Percentiles rank a stretch among this genome's conserved stretches.
phyloP scores from a whole-genome alignment of 2,888 invertebrate genomes.

The Drosophila demipolita region DNA sequence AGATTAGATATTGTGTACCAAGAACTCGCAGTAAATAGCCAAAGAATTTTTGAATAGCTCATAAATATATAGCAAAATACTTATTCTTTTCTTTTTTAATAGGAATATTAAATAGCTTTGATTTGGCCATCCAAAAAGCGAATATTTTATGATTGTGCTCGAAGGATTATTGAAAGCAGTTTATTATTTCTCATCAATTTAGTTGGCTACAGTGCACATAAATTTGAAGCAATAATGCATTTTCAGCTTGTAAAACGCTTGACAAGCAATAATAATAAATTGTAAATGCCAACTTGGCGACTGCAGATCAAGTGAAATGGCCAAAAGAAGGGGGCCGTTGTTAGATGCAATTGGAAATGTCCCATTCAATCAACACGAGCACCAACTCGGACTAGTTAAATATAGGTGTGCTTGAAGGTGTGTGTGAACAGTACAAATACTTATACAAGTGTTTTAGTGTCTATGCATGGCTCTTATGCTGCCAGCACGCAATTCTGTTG shows the following conservation, averaged over 20 bases:
- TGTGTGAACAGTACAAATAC: constrained; percentile 24
- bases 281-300: constrained; percentile 14
- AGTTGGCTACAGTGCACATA: constrained; percentile 8
- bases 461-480: constrained; percentile 32
- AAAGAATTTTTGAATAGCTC: not conserved
- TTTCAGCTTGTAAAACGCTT: constrained; percentile 20
- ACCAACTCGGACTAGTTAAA: constrained; percentile 29
- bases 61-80: not conserved
- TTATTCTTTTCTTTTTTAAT: not conserved
- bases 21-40: not conserved
- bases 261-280: constrained; percentile 23
- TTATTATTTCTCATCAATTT: constrained; percentile 5
- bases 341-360: constrained; percentile 64
- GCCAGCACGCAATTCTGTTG: constrained; percentile 69
- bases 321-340: constrained; percentile 6
- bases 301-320: constrained; percentile 12
- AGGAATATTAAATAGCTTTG: not conserved
- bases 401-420: constrained; percentile 30
- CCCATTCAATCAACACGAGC: constrained; percentile 61
- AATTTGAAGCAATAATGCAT: constrained; percentile 4
- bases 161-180: constrained; percentile 17
- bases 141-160: constrained; percentile 1
- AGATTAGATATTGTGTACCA: not conserved
- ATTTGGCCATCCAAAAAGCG: not conserved
- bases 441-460: constrained; percentile 19